Evolutionary conservation across 2,797 vertebrate species (phyloP).

Genomic region (Crocidura indochinensis): DNA sequence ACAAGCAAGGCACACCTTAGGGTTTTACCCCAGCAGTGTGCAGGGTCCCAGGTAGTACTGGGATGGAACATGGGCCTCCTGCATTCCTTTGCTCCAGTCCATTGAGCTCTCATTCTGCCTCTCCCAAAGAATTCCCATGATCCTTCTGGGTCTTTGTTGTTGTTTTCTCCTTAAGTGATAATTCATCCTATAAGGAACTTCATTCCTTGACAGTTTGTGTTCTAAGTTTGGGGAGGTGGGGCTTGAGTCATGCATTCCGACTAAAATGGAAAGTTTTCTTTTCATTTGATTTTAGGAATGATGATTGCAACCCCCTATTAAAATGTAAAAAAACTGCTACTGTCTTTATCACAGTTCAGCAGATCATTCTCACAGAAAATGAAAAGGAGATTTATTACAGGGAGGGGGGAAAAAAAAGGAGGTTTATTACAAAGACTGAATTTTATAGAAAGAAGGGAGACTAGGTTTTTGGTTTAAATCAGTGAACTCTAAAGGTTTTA

Average conservation of each 20-base stretch:
- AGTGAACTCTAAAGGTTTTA: slow-evolving; percentile 24
- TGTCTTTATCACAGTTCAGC: neutral
- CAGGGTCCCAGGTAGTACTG: too few species aligned
- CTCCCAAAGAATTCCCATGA: slow-evolving; percentile 10
- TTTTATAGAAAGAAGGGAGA: slow-evolving; percentile 33
- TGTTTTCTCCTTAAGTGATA: neutral
- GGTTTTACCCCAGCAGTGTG: neutral
- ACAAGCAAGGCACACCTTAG: neutral
- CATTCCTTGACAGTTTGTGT: slow-evolving; percentile 15
- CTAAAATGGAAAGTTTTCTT: slow-evolving; percentile 41
- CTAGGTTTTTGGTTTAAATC: slow-evolving; percentile 47
- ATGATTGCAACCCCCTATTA: slow-evolving; percentile 8
- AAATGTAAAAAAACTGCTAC: slow-evolving; percentile 16
- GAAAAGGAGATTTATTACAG: neutral
- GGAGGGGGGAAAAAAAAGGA: too few species aligned
- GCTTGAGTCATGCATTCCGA: neutral
- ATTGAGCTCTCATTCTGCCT: too few species aligned
- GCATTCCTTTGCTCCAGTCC: too few species aligned
- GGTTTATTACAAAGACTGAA: slow-evolving; percentile 45
- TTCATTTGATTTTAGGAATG: slow-evolving; percentile 49
- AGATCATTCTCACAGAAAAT: neutral
- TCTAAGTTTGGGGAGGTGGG: neutral
- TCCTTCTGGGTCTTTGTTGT: neutral
- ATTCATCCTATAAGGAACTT: slow-evolving; percentile 2
- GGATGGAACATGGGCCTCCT: too few species aligned